These are phyloP conservation scores for Apodemus speciosus DNA, from an alignment of 2,113 vertebrate genomes.

Conservation along the genomic window DNA sequence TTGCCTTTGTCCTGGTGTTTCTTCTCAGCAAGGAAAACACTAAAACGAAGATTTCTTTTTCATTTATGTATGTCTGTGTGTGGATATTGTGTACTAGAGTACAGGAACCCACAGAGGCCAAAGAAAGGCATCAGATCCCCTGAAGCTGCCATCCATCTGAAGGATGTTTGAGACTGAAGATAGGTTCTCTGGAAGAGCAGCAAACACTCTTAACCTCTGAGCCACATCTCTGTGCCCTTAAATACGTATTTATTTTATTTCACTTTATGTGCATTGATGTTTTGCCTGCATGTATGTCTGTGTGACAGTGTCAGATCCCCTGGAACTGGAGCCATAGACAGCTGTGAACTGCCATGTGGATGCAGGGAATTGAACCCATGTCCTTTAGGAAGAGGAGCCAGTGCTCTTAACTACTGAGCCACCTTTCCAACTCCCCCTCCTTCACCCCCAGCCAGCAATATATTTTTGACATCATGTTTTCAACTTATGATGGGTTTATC, in stretches of 20 bases:
- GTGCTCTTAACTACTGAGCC: neutral
- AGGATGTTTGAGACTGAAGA: too few species aligned
- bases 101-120: neutral
- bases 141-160: neutral
- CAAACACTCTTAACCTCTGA: neutral
- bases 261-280: neutral
- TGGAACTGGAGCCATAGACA: neutral
- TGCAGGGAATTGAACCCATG: neutral
- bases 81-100: neutral
- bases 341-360: neutral
- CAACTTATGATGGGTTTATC: neutral
- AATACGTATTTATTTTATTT: neutral
- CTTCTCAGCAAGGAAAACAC: too few species aligned
- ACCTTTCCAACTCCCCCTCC: neutral
- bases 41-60: neutral
- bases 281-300: neutral
- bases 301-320: neutral
- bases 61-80: neutral
- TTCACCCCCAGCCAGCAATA: neutral
- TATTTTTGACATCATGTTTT: neutral
- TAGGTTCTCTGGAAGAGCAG: neutral
- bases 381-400: neutral
- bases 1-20: too few species aligned
- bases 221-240: neutral
- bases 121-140: neutral